Evolutionary conservation across 2,888 invertebrate genomes (phyloP), one percentile per base, ranked within the genome.

Genomic region (Lacanobia wlatinum): DNA sequence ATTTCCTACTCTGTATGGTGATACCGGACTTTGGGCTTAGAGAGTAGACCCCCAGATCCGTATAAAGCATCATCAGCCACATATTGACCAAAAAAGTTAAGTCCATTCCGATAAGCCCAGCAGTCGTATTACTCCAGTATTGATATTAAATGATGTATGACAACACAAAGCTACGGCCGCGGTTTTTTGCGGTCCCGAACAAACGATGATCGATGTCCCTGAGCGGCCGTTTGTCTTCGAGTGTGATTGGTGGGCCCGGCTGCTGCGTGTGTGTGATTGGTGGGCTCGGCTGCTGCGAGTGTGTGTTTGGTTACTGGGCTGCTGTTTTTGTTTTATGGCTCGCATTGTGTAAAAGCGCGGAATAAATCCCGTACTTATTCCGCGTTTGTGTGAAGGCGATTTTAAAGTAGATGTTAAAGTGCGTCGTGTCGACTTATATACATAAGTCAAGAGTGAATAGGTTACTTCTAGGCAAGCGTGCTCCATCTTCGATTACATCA

Each of bases 151-250:
- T 77, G 71, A 85, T 77, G 61, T 83, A 73, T 55, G 71, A 82
- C 65, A 76, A 38, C 70, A 68, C 58, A 65, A 46, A 52, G 64
- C 43, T 46, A 40, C 10, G 18, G 65, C n/a, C 12, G 55, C 16
- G 40, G 76, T 62, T 71, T 76, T 76, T 85, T 75, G 72, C 66
- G 60, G 56, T 34, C 7, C n/a, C 50, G 62, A 65, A 61, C 72
- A 80, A 85, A 87, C 81, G 86, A 86, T 86, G 86, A 86, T 82
- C 59, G 75, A 86, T 85, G 87, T 82, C 78, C 72, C 73, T 34
- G 60, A 21, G 80, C 61, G 84, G 62, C 76, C 76, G 73, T 85
- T 84, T 81, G 86, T 84, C 79, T 83, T 76, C 73, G 74, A 67
- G 72, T 84, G 80, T 85, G 84, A 83, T 87, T 82, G 83, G 80